Evolutionary conservation across 2,797 vertebrate genomes (phyloP).

Genomic region (Cyclura pinguis): DNA sequence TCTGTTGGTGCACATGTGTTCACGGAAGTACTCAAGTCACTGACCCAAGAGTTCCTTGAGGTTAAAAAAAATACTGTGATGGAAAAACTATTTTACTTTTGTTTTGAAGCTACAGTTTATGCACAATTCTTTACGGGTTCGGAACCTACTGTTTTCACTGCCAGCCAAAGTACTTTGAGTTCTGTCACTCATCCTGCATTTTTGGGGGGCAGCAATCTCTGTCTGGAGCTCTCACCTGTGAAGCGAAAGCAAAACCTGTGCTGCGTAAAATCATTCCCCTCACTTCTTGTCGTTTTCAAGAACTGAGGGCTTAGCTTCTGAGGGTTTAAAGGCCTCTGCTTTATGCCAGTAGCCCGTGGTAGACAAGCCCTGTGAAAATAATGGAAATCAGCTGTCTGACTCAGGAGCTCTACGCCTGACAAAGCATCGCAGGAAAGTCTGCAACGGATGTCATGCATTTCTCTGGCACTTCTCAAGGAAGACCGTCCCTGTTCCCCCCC

Average conservation of each 20-base stretch:
- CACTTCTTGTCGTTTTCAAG: constrained; percentile 26
- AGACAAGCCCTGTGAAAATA: constrained; percentile 33
- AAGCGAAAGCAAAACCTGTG: constrained; percentile 43
- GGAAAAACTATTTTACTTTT: too few relatives aligned
- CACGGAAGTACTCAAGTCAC: not conserved
- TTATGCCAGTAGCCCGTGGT: not conserved
- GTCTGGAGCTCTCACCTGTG: constrained; percentile 2
- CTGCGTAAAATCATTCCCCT: constrained; percentile 32
- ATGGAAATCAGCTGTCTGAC: constrained; percentile 30
- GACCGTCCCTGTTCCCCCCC: not conserved
- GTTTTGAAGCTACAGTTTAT: not conserved
- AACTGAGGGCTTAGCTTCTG: constrained; percentile 19
- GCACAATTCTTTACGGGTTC: not conserved
- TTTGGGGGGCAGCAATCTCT: not conserved
- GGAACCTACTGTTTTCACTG: constrained; percentile 31
- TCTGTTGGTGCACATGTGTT: too few relatives aligned
- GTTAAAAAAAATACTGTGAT: not conserved
- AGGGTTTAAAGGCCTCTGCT: not conserved
- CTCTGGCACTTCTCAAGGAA: not conserved
- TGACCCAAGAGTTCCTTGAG: not conserved
- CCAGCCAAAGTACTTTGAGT: constrained; percentile 27
- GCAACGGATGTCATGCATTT: not conserved
- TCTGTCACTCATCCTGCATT: constrained; percentile 38
- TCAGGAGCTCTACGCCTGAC: not conserved
- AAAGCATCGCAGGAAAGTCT: constrained; percentile 9